A percentile compares a stretch with the other conserved stretches of the same genome.
Evolutionary conservation across 92 coral and sea anemone species (phyloP).

Genomic region (Siderastrea siderea): DNA sequence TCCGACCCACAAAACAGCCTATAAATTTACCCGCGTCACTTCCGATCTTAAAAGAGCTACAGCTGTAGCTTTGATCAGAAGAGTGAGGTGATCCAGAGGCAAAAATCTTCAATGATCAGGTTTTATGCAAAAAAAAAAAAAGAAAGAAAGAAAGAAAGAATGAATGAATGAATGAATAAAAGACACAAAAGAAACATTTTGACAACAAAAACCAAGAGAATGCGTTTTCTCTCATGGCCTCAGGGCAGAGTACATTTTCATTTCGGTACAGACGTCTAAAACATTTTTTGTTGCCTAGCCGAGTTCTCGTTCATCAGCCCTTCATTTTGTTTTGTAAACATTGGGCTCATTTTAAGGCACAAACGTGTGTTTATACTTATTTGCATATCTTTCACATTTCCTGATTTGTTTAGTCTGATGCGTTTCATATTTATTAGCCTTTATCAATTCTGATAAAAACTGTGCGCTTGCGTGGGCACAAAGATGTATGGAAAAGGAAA

Average conservation of each 20-base stretch:
- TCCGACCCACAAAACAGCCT: background rate
- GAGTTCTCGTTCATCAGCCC: background rate
- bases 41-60: background rate
- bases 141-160: background rate
- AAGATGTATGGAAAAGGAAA: background rate
- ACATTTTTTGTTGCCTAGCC: background rate
- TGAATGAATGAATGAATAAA: too few species aligned
- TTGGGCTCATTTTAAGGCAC: background rate
- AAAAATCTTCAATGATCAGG: background rate
- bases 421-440: background rate
- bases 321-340: background rate
- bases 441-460: background rate
- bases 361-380: background rate
- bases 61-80: background rate
- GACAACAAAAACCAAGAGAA: too few species aligned
- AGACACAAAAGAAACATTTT: too few species aligned
- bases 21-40: conserved; percentile 2
- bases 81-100: background rate
- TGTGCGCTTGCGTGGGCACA: background rate
- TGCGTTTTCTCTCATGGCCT: background rate
- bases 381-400: background rate
- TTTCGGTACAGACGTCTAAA: background rate
- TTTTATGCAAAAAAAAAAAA: background rate
- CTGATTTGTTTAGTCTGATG: background rate
- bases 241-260: too few species aligned